Conservation (phyloP, 2,113 vertebrate genomes). For the Phyllostomus hastatus region DNA sequence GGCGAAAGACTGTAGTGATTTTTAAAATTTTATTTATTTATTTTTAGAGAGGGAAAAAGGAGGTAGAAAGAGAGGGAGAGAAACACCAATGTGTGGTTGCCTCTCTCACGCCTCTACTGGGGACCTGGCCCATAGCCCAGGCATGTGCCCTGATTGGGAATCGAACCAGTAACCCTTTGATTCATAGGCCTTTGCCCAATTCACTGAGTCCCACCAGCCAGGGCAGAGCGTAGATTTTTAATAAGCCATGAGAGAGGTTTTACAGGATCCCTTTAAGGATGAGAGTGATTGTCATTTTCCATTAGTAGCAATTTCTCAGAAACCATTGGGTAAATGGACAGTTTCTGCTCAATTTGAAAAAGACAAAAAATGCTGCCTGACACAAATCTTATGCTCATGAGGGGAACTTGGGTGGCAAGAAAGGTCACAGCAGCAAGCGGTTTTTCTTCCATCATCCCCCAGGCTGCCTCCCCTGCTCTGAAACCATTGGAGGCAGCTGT, state of each 20-base stretch:
- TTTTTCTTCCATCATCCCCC: not conserved
- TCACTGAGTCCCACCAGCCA: no score
- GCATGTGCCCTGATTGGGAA: no score
- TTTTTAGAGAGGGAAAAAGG: no score
- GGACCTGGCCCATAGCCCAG: no score
- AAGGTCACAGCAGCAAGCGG: not conserved
- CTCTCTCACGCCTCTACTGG: no score
- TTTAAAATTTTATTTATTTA: not conserved
- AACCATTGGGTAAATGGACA: not conserved
- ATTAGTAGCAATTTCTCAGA: not conserved
- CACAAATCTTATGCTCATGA: not conserved
- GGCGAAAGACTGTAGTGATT: not conserved
- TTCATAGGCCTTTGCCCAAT: no score
- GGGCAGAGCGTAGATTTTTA: not conserved
- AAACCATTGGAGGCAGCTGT: no score
- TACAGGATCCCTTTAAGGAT: not conserved
- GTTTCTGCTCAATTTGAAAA: not conserved
- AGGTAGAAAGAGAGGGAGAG: no score
- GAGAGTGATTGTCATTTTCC: not conserved
- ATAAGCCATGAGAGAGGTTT: not conserved
- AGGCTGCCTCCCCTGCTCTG: not conserved
- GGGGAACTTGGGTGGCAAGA: not conserved
- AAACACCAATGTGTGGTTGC: no score
- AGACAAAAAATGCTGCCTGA: not conserved
- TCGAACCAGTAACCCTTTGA: no score